A percentile compares a stretch with the other conserved stretches of the same genome.
These are phyloP conservation scores for Dicyrtoma fusca DNA, from an alignment of 2,888 invertebrate genomes.

Conservation along the genomic window DNA sequence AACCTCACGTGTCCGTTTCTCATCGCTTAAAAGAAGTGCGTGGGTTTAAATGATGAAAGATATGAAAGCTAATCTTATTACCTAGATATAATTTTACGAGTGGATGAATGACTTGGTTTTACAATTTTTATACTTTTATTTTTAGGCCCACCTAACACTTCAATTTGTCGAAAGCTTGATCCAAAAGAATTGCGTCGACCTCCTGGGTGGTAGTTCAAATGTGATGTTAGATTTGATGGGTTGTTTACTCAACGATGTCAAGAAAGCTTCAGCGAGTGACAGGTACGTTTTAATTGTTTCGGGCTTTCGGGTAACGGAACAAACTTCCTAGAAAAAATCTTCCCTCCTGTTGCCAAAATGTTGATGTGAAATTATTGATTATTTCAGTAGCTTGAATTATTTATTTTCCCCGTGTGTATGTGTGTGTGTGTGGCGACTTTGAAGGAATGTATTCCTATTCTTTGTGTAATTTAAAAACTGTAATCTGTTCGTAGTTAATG, in stretches of 20 bases:
- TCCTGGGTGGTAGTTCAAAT: constrained; percentile 55
- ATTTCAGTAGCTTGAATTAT: too few species aligned
- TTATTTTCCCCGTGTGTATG: not conserved
- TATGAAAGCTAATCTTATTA: too few species aligned
- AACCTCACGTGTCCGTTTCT: constrained; percentile 46
- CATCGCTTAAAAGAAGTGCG: constrained; percentile 55
- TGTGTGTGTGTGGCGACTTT: too few species aligned
- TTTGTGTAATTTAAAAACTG: too few species aligned
- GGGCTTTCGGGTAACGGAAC: too few species aligned
- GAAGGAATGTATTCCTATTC: not conserved
- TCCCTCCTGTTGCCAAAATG: too few species aligned
- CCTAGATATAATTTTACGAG: not conserved
- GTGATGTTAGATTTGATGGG: constrained; percentile 57
- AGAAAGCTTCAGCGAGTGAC: constrained; percentile 54
- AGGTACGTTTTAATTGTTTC: too few species aligned
- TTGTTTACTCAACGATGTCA: constrained; percentile 53
- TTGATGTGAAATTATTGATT: too few species aligned
- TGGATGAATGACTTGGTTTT: not conserved
- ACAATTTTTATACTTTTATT: not conserved
- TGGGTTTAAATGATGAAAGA: constrained; percentile 1
- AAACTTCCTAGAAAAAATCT: too few species aligned
- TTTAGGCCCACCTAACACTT: constrained; percentile 49
- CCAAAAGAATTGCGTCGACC: constrained; percentile 55
- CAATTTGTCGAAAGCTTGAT: constrained; percentile 56
- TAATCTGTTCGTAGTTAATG: too few species aligned